A percentile compares a stretch with the other conserved stretches of the same genome.
Evolutionary conservation across 2,113 vertebrate genomes (phyloP).

Genomic region (Pitta sordida): DNA sequence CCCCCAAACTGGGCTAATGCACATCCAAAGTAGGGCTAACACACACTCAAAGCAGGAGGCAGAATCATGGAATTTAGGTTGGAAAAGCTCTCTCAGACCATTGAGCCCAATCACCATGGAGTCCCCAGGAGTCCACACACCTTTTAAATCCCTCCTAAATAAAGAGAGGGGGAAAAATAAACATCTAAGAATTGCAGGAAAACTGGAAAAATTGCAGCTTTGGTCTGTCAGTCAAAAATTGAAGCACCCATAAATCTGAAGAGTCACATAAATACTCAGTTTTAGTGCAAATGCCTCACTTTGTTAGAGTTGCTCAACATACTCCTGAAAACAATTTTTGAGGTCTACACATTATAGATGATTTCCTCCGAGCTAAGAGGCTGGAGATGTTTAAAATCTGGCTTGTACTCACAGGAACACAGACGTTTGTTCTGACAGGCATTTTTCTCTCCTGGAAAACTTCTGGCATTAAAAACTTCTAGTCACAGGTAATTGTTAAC

Average conservation of each 20-base stretch:
- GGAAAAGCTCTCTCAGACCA: not conserved
- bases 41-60: not conserved
- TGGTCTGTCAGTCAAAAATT: not conserved
- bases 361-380: not conserved
- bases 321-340: not conserved
- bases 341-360: not conserved
- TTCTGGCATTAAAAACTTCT: not conserved
- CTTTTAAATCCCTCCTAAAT: not conserved
- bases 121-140: not conserved
- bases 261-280: not conserved
- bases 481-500: not conserved
- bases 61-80: not conserved
- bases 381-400: not conserved
- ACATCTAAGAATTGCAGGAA: not conserved
- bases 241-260: not conserved
- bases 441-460: not conserved
- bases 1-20: not conserved
- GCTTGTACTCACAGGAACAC: not conserved
- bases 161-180: fast-evolving
- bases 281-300: not conserved
- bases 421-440: not conserved
- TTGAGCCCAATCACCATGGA: not conserved
- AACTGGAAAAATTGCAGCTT: not conserved
- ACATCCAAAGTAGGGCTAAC: not conserved
- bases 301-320: not conserved